A percentile compares a stretch with the other conserved stretches of the same genome.
Conservation (phyloP, 1,140 invertebrate genomes). For the Caligus rogercresseyi region DNA sequence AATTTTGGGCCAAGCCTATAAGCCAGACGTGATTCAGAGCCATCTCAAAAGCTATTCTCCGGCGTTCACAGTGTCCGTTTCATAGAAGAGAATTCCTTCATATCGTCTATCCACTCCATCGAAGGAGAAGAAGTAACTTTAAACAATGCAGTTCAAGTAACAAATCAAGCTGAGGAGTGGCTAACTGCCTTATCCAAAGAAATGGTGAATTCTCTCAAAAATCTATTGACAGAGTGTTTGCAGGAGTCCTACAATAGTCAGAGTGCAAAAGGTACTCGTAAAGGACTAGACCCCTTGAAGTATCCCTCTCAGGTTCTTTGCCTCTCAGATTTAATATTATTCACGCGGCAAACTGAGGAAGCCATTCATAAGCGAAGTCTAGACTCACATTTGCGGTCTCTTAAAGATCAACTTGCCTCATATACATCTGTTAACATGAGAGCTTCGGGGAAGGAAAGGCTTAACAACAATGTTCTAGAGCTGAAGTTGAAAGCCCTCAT, state of each 20-base stretch:
- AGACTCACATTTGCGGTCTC: conserved; percentile 32
- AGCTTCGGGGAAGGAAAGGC: conserved; percentile 23
- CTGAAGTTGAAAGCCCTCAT: conserved; percentile 54
- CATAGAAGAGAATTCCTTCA: conserved; percentile 41
- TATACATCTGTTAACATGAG: conserved; percentile 37
- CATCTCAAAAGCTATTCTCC: conserved; percentile 90
- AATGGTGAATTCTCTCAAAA: conserved; percentile 56
- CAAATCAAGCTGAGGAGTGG: conserved; percentile 68
- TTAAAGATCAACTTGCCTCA: conserved; percentile 40
- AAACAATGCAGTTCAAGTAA: conserved; percentile 51
- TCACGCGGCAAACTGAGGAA: conserved; percentile 62
- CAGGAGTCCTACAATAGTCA: conserved; percentile 31
- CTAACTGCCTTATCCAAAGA: conserved; percentile 54
- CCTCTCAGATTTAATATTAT: conserved; percentile 42
- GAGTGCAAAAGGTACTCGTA: conserved; percentile 16
- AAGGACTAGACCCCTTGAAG: conserved; percentile 47
- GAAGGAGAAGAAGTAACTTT: conserved; percentile 69
- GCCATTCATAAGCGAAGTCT: conserved; percentile 49
- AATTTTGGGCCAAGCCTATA: conserved; percentile 65
- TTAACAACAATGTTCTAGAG: conserved; percentile 29
- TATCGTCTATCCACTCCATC: conserved; percentile 53
- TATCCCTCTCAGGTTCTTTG: conserved; percentile 72
- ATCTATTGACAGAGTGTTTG: conserved; percentile 48
- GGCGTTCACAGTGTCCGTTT: conserved; percentile 62
- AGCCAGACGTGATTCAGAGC: conserved; percentile 65